phyloP scores from a whole-genome alignment of 2,797 vertebrate genomes.

The Gymnocypris eckloni region DNA sequence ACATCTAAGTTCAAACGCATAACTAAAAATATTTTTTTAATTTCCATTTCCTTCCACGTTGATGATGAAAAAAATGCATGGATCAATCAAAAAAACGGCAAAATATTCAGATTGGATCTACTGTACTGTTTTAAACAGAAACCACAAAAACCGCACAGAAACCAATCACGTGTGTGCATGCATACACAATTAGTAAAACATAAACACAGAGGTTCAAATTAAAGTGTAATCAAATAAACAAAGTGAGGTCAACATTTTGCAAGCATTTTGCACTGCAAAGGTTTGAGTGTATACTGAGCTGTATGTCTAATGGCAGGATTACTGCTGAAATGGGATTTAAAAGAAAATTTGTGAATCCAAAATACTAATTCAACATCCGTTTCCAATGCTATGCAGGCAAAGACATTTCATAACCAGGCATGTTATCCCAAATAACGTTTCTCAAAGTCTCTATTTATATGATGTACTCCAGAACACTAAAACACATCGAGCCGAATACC shows the following conservation, averaged over 20 bases:
- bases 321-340: neutral
- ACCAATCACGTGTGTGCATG: conserved; percentile 4
- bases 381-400: neutral
- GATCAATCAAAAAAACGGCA: neutral
- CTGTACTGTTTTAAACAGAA: neutral
- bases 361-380: neutral
- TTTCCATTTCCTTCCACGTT: neutral
- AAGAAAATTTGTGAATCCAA: neutral
- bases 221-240: conserved; percentile 60
- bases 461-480: neutral
- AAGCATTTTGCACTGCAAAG: conserved; percentile 72
- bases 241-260: conserved; percentile 79
- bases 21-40: neutral
- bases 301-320: neutral
- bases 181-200: conserved; percentile 14
- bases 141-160: conserved; percentile 3
- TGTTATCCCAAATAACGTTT: neutral
- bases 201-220: conserved; percentile 55
- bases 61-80: neutral
- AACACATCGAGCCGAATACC: neutral
- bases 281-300: conserved; percentile 45
- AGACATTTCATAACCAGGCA: neutral
- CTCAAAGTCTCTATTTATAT: neutral
- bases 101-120: neutral
- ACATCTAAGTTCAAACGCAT: neutral